Evolutionary conservation across 1,140 invertebrate genomes (phyloP), one percentile per base, ranked within the genome.

Genomic region (Cydia fagiglandana): DNA sequence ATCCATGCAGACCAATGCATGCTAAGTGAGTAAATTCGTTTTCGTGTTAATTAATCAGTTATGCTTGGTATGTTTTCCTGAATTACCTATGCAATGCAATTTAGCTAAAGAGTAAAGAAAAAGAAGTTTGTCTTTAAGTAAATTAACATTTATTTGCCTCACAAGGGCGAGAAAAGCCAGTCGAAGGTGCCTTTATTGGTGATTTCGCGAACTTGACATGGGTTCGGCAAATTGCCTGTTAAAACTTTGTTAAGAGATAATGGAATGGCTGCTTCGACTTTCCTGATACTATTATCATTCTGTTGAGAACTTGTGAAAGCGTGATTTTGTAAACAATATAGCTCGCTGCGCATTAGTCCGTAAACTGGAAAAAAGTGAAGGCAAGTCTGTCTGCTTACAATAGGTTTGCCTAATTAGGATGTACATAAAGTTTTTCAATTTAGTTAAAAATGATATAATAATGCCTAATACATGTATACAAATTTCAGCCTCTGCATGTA

Each of bases 211-310:
- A 70, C 66, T 70, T 70, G 66, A 70, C 66, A 70, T 70, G 66
- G 66, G 66, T 70, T 70, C 66, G 66, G 66, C 66, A 38, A 70
- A 70, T 70, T 70, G 66, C 34, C 66, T 70, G 66, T 70, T 70
- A 70, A 70, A 70, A 70, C 66, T 70, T 70, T 70, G 66, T 70
- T 70, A 70, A 70, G 66, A 70, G 66, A 70, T 70, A 70, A 70
- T 70, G 66, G 66, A 70, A 38, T 17, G 30, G 4, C 66, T 68
- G 28, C 64, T 34, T n/a, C 30, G 66, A 70, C 66, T 70, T 70
- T 70, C 66, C 66, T 70, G 66, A 70, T 70, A 70, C 66, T 70
- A 24, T 70, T 70, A 70, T 70, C 66, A 70, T 70, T 70, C 15
- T 70, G 64, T n/a, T 34, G 7, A 45, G 38, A 17, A 70, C 15